Percentiles rank a stretch among this genome's conserved stretches.
Conservation (phyloP, 2,797 vertebrate species). For the Scyliorhinus canicula region DNA sequence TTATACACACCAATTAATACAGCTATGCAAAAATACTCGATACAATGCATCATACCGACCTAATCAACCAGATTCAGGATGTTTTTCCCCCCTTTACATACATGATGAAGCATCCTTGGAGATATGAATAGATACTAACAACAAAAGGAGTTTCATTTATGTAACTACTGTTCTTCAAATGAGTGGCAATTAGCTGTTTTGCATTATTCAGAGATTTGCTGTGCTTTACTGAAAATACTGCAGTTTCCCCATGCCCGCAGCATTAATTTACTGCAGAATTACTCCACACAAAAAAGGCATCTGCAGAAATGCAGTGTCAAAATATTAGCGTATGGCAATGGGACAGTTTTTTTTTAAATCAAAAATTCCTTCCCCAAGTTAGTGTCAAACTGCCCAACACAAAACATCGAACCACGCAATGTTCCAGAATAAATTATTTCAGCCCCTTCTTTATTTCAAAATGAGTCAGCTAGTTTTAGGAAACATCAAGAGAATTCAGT, state of each 20-base stretch:
- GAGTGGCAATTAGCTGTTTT: neutral
- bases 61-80: neutral
- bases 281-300: neutral
- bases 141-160: neutral
- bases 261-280: neutral
- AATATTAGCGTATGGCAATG: neutral
- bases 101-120: neutral
- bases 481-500: neutral
- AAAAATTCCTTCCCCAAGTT: neutral
- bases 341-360: neutral
- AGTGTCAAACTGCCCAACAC: neutral
- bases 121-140: too few relatives aligned
- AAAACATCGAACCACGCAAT: neutral
- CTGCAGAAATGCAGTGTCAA: neutral
- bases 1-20: neutral
- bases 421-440: neutral
- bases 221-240: neutral
- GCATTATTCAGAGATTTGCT: neutral
- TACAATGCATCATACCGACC: neutral
- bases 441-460: neutral
- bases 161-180: neutral
- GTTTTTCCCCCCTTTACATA: neutral
- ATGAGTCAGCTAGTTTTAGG: neutral
- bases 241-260: neutral
- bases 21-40: neutral